phyloP scores from a whole-genome alignment of 2,113 vertebrate genomes.

The Montifringilla adamsi region DNA sequence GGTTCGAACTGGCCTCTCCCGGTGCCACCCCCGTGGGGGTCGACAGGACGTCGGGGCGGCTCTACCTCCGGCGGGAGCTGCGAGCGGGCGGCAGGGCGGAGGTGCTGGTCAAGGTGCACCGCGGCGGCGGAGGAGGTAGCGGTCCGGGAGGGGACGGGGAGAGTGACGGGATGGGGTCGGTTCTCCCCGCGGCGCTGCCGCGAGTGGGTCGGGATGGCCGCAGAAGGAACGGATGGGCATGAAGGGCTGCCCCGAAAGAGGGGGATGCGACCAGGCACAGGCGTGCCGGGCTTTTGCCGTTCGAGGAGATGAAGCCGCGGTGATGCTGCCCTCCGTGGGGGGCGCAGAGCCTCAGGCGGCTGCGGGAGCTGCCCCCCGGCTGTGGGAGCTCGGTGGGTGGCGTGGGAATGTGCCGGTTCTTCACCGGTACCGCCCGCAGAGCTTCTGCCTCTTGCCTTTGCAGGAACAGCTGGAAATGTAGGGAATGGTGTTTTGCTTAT shows the following conservation, averaged over 20 bases:
- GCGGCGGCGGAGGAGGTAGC: conserved; percentile 72
- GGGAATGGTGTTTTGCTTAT: background rate
- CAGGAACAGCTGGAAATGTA: background rate
- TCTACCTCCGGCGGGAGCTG: conserved; percentile 76
- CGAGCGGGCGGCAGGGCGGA: conserved; percentile 64
- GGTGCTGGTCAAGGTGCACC: conserved; percentile 79
- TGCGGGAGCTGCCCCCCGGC: background rate
- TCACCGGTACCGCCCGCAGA: no score
- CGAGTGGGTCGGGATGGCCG: background rate
- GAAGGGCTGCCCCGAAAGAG: background rate
- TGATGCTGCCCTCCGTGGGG: background rate
- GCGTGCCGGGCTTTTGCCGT: accelerated
- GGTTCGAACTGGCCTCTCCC: conserved; percentile 79
- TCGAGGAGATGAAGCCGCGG: background rate
- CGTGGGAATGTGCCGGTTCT: background rate
- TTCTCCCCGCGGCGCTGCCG: background rate
- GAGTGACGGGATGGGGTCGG: background rate
- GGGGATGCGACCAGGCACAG: background rate
- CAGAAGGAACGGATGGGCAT: background rate
- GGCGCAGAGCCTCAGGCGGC: background rate
- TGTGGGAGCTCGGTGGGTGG: background rate
- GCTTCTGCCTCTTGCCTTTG: background rate
- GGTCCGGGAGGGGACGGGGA: no score
- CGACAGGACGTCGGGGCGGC: conserved; percentile 80
- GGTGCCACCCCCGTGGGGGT: conserved; percentile 64